These are phyloP conservation scores for Morone chrysops DNA, from an alignment of 2,113 vertebrate genomes.

Conservation along the genomic window DNA sequence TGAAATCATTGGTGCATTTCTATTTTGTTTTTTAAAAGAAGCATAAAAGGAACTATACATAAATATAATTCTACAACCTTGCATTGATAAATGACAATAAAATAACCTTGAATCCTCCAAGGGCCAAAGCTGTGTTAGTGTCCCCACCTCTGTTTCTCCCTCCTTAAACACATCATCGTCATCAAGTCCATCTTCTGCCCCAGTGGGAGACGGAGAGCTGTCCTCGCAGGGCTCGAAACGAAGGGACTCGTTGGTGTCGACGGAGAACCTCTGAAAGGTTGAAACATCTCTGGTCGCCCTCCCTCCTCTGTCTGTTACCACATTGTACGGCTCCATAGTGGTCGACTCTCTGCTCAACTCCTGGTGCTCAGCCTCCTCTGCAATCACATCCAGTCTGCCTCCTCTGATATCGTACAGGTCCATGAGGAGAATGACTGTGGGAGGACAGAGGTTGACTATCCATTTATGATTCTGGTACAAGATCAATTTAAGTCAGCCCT, in stretches of 20 bases:
- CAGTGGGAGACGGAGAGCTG: slow-evolving; percentile 52
- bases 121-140: not conserved
- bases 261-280: slow-evolving; percentile 74
- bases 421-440: slow-evolving; percentile 66
- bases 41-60: too few relatives aligned
- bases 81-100: too few relatives aligned
- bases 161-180: slow-evolving; percentile 68
- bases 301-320: slow-evolving; percentile 33
- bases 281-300: slow-evolving; percentile 15
- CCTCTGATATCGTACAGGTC: slow-evolving; percentile 87
- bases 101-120: not conserved
- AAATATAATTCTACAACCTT: too few relatives aligned
- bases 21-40: too few relatives aligned
- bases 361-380: slow-evolving; percentile 79
- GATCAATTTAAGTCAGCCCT: not conserved
- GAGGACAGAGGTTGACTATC: not conserved
- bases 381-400: slow-evolving; percentile 84
- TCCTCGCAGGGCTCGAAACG: slow-evolving; percentile 71
- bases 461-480: not conserved
- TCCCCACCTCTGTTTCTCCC: slow-evolving; percentile 57
- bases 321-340: slow-evolving; percentile 59
- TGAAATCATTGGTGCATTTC: too few relatives aligned
- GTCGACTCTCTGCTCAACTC: slow-evolving; percentile 75
- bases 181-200: slow-evolving; percentile 48
- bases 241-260: slow-evolving; percentile 76